Evolutionary conservation across 1,140 invertebrate genomes (phyloP), one percentile per base, ranked within the genome.

Genomic region (Aphaenogaster rudis): DNA sequence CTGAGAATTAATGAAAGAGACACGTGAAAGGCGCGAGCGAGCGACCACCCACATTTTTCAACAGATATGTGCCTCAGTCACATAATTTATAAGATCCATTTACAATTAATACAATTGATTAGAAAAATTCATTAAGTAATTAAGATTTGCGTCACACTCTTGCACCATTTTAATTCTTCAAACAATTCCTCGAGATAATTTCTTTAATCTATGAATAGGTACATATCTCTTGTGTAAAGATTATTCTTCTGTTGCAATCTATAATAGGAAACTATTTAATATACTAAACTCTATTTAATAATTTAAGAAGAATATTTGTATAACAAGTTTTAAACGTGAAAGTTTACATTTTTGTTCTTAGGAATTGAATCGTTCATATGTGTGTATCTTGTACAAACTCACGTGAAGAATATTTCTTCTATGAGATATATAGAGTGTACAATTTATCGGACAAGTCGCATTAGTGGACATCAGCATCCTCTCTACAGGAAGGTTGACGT

Each of bases 401-500:
- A 42, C 7, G n/a, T 39, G 33, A 39, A 57, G 33, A 48, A 33
- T 5, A 74, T 33, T 61, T 59, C 11, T 74, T 59, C 4, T 33
- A 39, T 76, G 21, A 36, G 7, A 17, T n/a, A 66, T 48, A 13
- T 54, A 50, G 15, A 48, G 74, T 61, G 9, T 17, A 72, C 17
- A 63, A 77, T 63, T 71, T 82, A 71, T 77, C 17, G 17, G 8
- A 59, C 36, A 74, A 72, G 54, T 63, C n/a, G n/a, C 39, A 45
- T 63, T 54, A 28, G 39, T 48, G 52, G 33, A 89, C 33, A 79
- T 88, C 67, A 79, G 64, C 74, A 39, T 54, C 54, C 39, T 36
- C 42, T 61, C 57, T 67, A 77, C n/a, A 57, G 76, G 59, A 72
- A 77, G 71, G 48, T 87, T 71, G 74, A 90, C 91, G 91, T 91